Evolutionary conservation across 2,797 vertebrate genomes (phyloP), one percentile per base, ranked within the genome.

Genomic region (Periparus ater): DNA sequence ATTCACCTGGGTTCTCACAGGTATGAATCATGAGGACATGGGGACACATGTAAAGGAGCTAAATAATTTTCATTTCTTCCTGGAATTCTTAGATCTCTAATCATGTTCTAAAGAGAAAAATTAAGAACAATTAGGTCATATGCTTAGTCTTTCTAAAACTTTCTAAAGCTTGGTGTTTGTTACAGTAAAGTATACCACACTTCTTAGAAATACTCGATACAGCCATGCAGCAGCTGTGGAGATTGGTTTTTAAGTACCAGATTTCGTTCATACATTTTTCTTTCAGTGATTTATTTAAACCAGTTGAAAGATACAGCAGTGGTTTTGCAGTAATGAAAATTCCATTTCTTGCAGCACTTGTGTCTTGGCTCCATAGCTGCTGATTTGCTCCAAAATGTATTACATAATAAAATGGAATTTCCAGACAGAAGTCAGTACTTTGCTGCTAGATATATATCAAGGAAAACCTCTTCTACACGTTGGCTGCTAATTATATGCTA

Each of bases 371-470:
- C 47, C 72, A 30, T n/a, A 82, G 58, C 78, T 93, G 70, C 54
- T 92, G 57, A 77, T 86, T 87, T 89, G 34, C 34, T 96, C 91
- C 91, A 95, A 97, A 96, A 96, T 96, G 72, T 85, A 97, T 95
- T 97, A 90, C 92, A 85, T 91, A 97, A 97, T 96, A 89, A 97
- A 97, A 96, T 97, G 63, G 83, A 95, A 90, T 97, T 97, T 97
- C 95, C 97, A 97, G 95, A 97, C 51, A 96, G 84, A 92, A 96
- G 58, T 95, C 91, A 95, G 63, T 68, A 85, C 88, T 97, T 92
- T 80, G 74, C 12, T 95, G 51, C 32, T 95, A 93, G 72, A 94
- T 95, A 55, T 89, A 78, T 79, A 95, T 88, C 70, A 96, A 61
- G 54, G 85, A 66, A 94, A 94, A 57, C 88, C 48, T 97, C 71